Evolutionary conservation across 2,888 invertebrate genomes (phyloP), one percentile per base, ranked within the genome.

Genomic region (Stratiomys singularior): DNA sequence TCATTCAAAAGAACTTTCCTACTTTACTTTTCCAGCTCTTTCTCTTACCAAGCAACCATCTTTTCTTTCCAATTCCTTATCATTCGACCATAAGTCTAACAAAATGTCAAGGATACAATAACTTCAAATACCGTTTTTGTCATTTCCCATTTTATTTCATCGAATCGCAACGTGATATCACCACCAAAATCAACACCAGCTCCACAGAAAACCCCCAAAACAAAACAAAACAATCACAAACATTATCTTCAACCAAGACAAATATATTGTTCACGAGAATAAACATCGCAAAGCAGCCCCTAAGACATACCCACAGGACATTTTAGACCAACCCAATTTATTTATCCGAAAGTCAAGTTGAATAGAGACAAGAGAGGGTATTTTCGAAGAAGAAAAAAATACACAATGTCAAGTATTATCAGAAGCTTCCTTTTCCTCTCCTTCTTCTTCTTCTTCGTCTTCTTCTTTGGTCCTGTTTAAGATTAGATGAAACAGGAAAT

Each of bases 61-160:
- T 76, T 76, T 60, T 37, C 25, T 72, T 72, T 37, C 71, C 18
- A 28, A n/a, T 56, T 37, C 63, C 60, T 60, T 76, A 76, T 76
- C 74, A 60, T 28, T 4, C 18, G 37, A 44, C 25, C 60, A 37
- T 56, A 47, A 52, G 71, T 52, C 66, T 37, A 27, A 30, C 13
- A 9, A 52, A 72, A 72, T 13, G 28, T 23, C 15, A 58, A 60
- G 44, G 60, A 60, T n/a, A 76, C 37, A 76, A 37, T n/a, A 47
- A 13, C 44, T 44, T 21, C 18, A n/a, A 60, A 76, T 60, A 76
- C 58, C 63, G 74, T 44, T 76, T 76, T 76, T 76, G 74, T 76
- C 74, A 58, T 76, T 76, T 76, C 74, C 60, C 74, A 76, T 76
- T 76, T 76, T 58, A 30, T 76, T 76, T 76, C 74, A 27, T 47